phyloP scores from a whole-genome alignment of 2,113 vertebrate species.

The Pachycephala philippinensis region DNA sequence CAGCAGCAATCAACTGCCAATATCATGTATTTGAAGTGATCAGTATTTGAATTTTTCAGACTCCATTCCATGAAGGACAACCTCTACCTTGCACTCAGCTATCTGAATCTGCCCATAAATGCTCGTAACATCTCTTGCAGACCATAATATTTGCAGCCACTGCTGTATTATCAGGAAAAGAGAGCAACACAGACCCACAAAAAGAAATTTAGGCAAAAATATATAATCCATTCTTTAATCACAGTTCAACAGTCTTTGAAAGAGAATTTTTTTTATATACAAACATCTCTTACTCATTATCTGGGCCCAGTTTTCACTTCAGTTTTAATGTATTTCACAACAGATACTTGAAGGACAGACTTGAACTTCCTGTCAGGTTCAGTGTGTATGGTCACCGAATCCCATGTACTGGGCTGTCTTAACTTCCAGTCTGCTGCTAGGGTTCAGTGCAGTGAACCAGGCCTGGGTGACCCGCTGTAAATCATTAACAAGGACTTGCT shows the following conservation, averaged over 20 bases:
- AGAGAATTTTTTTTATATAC: neutral
- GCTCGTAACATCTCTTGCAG: neutral
- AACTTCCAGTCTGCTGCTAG: neutral
- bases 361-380: neutral
- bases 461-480: neutral
- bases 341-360: neutral
- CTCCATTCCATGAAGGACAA: neutral
- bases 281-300: neutral
- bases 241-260: neutral
- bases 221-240: fast-evolving
- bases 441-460: neutral
- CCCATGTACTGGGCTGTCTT: neutral
- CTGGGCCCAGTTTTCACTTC: neutral
- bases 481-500: constrained; percentile 40
- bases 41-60: neutral
- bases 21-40: neutral
- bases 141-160: neutral
- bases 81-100: neutral
- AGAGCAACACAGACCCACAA: neutral
- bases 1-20: neutral
- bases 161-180: neutral
- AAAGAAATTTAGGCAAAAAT: neutral
- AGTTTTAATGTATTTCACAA: neutral
- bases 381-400: neutral
- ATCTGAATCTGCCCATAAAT: neutral